Conservation (phyloP, 2,888 invertebrate species). For the Zaprionus bogoriensis region DNA sequence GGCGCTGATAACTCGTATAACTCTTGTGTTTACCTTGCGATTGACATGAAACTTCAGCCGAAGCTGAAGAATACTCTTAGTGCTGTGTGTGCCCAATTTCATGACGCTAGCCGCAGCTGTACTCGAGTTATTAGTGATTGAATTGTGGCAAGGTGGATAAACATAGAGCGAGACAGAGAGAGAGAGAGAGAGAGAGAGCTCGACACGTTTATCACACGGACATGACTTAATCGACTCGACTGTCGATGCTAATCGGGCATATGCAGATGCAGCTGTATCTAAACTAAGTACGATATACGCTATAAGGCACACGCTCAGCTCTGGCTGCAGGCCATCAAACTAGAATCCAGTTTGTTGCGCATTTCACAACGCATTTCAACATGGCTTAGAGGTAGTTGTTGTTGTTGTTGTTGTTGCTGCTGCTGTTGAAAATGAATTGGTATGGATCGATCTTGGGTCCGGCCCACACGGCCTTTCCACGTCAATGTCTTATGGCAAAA, state of each 20-base stretch:
- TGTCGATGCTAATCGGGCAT: not conserved
- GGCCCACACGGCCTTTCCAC: conserved; percentile 53
- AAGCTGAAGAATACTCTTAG: not conserved
- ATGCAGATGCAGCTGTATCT: not conserved
- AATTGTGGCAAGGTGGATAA: no score
- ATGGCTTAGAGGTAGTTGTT: conserved; percentile 10
- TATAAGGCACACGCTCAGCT: not conserved
- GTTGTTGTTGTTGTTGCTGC: conserved; percentile 7
- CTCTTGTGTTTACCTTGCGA: no score
- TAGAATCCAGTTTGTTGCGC: conserved; percentile 33
- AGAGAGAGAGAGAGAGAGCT: no score
- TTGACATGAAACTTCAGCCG: not conserved
- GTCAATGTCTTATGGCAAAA: conserved; percentile 34
- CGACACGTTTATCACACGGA: not conserved
- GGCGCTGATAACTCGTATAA: no score
- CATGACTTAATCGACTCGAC: not conserved
- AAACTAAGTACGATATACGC: not conserved
- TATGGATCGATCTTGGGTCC: conserved; percentile 44
- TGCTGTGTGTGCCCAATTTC: not conserved
- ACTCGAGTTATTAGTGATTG: not conserved
- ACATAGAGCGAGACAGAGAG: no score
- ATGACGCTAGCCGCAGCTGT: not conserved
- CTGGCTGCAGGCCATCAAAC: not conserved
- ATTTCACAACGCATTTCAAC: conserved; percentile 34
- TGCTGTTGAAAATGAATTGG: conserved; percentile 5